A percentile compares a stretch with the other conserved stretches of the same genome.
These are phyloP conservation scores for Halcyon senegalensis DNA, from an alignment of 2,113 vertebrate species.

Conservation along the genomic window DNA sequence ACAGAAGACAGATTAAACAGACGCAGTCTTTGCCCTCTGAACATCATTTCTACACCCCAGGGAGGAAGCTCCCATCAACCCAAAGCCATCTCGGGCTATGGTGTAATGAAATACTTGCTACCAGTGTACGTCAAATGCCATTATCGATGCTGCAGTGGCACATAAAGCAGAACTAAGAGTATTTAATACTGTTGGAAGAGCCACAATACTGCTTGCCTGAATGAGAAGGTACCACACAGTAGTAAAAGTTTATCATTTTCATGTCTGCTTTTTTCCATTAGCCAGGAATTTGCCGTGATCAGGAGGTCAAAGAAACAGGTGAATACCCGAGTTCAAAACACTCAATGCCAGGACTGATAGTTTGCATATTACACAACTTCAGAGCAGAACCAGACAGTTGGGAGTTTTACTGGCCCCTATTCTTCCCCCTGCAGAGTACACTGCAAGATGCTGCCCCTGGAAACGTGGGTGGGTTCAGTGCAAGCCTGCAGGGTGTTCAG, in stretches of 20 bases:
- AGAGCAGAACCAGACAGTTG: background rate
- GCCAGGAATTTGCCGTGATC: background rate
- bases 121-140: fast-evolving
- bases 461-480: fast-evolving
- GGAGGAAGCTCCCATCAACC: background rate
- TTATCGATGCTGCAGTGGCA: background rate
- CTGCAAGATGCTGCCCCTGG: background rate
- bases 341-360: background rate
- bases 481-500: background rate
- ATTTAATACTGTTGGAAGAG: background rate
- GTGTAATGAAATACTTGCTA: background rate
- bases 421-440: background rate
- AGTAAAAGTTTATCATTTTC: background rate
- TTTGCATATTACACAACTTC: background rate
- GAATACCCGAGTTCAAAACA: background rate
- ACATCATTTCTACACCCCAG: background rate
- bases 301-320: background rate
- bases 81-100: background rate
- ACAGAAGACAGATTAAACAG: background rate
- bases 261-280: background rate
- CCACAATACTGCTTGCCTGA: background rate
- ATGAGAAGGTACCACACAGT: background rate
- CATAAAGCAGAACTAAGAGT: background rate
- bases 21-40: background rate
- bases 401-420: background rate